phyloP scores from a whole-genome alignment of 2,888 invertebrate species.

The Philaethria dido region DNA sequence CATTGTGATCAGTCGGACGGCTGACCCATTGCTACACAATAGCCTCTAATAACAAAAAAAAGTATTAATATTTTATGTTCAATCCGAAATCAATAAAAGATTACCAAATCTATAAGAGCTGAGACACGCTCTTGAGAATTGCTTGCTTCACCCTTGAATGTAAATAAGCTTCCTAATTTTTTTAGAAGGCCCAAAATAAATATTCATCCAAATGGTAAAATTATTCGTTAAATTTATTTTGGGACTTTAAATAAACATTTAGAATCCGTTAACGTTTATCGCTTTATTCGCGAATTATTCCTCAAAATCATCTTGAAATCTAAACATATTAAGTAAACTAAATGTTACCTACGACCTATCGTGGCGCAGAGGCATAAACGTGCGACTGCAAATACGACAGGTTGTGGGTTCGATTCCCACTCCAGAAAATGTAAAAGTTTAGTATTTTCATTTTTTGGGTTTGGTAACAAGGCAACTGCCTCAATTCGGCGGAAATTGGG shows the following conservation, averaged over 20 bases:
- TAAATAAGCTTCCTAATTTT: constrained; percentile 9
- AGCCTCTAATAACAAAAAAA: too few relatives aligned
- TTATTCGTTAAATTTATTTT: constrained; percentile 28
- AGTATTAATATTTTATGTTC: too few relatives aligned
- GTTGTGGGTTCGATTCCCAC: too few relatives aligned
- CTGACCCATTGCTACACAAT: too few relatives aligned
- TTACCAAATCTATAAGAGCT: not conserved
- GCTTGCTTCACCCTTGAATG: constrained; percentile 6
- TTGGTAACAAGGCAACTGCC: too few relatives aligned
- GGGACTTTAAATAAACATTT: constrained; percentile 35
- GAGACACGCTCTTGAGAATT: constrained; percentile 14
- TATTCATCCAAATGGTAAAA: constrained; percentile 34
- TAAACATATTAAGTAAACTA: not conserved
- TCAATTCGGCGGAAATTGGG: too few relatives aligned
- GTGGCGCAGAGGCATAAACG: too few relatives aligned
- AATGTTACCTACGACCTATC: not conserved
- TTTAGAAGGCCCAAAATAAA: constrained; percentile 26
- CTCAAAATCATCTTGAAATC: not conserved
- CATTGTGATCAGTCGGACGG: too few relatives aligned
- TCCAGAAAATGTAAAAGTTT: too few relatives aligned
- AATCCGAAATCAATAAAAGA: not conserved
- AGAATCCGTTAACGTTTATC: constrained; percentile 34
- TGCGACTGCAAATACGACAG: too few relatives aligned
- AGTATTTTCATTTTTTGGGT: too few relatives aligned
- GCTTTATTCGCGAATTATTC: constrained; percentile 21